Base-by-base conservation (phyloP, 2,888 invertebrate genomes). In the Deilephila porcellus region DNA sequence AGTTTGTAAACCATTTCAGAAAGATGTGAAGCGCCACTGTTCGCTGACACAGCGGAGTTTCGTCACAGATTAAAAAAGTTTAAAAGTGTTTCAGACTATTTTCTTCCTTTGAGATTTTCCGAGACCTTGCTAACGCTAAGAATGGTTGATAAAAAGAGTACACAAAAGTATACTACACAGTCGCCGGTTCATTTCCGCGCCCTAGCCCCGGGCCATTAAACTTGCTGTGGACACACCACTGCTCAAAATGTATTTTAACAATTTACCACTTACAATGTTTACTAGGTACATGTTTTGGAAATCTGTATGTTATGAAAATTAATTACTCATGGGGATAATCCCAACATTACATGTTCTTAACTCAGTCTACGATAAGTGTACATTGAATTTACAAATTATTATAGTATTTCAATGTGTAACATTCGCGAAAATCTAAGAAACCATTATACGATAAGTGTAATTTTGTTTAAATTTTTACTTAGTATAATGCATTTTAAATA, bases 11-110 rank as follows among this genome's bases (percentile, higher is more conserved):
- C 81, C 84, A 81, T 82, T 85, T 85, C 81, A 77, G 79, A 83
- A 87, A 86, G 86, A 85, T 81, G 79, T 81, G 79, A 83, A 81
- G 75, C 77, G 67, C 73, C 77, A 78, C 78, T 79, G 77, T 80
- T 82, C 82, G 78, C 80, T 76, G 82, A 84, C 81, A 81, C 81
- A 81, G 81, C 75, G 72, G 81, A 84, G 81, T 85, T 86, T 83
- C 80, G 80, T 83, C 79, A 84, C 80, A 85, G 85, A 88, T 88
- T 87, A 87, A 88, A 88, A 88, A 88, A 87, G 85, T 88, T 86
- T 82, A 78, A 80, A 83, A 86, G 82, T 83, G 83, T 82, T 83
- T 79, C 76, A 73, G 80, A 83, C 83, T 84, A 84, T 78, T 82
- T 80, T 80, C 78, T 71, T 76, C 70, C 53, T 73, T 74, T 74